A percentile compares a stretch with the other conserved stretches of the same genome.
Conservation (phyloP, 2,113 vertebrate genomes). For the Myrmecophaga tridactyla region DNA sequence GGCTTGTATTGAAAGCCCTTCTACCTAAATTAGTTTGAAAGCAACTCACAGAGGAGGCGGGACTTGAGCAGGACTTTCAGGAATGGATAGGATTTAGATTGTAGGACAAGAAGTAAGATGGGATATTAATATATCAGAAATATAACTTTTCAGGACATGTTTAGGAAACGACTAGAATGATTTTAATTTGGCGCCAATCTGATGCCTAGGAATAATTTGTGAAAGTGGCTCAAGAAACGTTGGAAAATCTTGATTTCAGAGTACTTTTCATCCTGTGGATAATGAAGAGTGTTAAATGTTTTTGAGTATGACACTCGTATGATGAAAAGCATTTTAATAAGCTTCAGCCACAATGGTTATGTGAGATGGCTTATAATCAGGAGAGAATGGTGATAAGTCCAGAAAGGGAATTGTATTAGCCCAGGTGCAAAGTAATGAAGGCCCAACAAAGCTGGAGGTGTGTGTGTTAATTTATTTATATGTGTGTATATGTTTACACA, state of each 20-base stretch:
- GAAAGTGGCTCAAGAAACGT: not conserved
- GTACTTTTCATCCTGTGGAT: not conserved
- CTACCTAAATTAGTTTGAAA: not conserved
- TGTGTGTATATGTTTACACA: not conserved
- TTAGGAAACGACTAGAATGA: not conserved
- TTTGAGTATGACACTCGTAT: not conserved
- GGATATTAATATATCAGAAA: not conserved
- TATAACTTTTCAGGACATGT: not conserved
- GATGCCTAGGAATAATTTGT: not conserved
- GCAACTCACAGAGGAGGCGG: not conserved
- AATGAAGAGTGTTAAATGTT: not conserved
- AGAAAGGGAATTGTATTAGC: not conserved
- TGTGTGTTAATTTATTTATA: not conserved
- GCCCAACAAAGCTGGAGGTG: not conserved
- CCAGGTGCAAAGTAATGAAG: not conserved
- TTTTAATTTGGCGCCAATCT: not conserved
- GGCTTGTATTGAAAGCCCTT: not conserved
- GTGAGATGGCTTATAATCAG: not conserved
- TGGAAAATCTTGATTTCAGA: not conserved
- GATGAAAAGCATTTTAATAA: not conserved
- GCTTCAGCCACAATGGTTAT: not conserved
- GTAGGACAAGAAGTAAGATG: not conserved
- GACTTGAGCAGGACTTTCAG: not conserved
- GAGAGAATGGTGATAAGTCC: not conserved
- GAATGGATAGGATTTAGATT: not conserved